These are phyloP conservation scores for Psettodes erumei DNA, from an alignment of 2,113 vertebrate genomes.

Conservation along the genomic window DNA sequence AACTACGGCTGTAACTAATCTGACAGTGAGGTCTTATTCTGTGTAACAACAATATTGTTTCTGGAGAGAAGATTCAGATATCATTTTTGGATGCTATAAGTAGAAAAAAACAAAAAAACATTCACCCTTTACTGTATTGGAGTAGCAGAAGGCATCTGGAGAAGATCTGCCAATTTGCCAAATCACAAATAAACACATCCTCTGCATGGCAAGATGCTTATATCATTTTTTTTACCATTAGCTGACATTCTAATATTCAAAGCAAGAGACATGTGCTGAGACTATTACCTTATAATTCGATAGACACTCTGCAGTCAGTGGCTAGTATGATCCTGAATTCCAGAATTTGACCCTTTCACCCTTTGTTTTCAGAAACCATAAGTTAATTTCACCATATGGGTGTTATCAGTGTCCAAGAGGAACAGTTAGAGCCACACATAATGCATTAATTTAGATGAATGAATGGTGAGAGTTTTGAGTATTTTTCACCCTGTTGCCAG, in stretches of 20 bases:
- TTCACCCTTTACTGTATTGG: neutral
- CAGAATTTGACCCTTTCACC: neutral
- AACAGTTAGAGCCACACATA: slow-evolving; percentile 71
- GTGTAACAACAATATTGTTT: neutral
- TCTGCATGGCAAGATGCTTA: neutral
- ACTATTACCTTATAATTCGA: too few relatives aligned
- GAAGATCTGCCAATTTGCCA: neutral
- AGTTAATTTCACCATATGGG: neutral
- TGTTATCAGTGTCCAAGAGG: neutral
- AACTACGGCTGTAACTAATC: neutral
- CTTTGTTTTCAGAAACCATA: neutral
- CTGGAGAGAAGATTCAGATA: slow-evolving; percentile 3
- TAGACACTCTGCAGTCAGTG: too few relatives aligned
- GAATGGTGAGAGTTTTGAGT: slow-evolving; percentile 73
- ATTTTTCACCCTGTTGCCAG: slow-evolving; percentile 70
- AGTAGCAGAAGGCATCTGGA: neutral
- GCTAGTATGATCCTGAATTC: neutral
- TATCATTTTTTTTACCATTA: neutral
- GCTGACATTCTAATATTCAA: neutral
- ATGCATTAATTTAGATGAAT: slow-evolving; percentile 71
- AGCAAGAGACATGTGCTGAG: neutral
- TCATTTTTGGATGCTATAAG: neutral
- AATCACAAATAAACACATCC: neutral
- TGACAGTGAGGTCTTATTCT: slow-evolving; percentile 1
- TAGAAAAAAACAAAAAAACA: neutral